Evolutionary conservation across 2,888 invertebrate species (phyloP).

Genomic region (Sarcophaga variegata): DNA sequence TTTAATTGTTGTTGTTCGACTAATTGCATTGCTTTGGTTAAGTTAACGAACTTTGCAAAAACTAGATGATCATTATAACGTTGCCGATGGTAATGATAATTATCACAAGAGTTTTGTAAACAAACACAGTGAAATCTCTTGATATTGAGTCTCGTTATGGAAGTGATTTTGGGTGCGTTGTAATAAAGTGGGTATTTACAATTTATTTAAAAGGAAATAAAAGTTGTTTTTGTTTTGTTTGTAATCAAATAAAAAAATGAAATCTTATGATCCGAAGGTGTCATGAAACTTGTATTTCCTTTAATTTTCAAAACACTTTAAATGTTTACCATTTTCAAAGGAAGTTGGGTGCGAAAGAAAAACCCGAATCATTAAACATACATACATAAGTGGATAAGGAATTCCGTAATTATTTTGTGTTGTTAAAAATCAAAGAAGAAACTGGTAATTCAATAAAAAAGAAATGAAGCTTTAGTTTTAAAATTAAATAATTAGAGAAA

Average conservation of each 20-base stretch:
- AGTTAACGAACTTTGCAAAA: conserved; percentile 57
- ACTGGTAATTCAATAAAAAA: neutral
- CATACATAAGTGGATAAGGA: neutral
- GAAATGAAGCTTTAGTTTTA: neutral
- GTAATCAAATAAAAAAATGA: neutral
- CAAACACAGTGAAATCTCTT: neutral
- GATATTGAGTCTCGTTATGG: neutral
- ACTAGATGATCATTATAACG: conserved; percentile 37
- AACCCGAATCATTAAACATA: neutral
- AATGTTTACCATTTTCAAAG: neutral
- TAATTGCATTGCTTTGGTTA: neutral
- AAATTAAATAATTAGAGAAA: no score
- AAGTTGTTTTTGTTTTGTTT: neutral
- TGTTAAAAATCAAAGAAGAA: neutral
- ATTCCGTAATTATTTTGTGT: neutral
- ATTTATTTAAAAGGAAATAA: neutral
- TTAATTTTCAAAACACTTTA: neutral
- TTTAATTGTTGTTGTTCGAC: conserved; percentile 43
- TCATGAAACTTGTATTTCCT: neutral
- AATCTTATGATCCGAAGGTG: neutral
- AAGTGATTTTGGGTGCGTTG: neutral
- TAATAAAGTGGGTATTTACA: neutral
- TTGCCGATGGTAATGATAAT: neutral
- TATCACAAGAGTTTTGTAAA: neutral
- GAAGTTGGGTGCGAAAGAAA: neutral